A percentile compares a stretch with the other conserved stretches of the same genome.
Conservation (phyloP, 2,888 invertebrate species). For the Toxonevra muliebris region DNA sequence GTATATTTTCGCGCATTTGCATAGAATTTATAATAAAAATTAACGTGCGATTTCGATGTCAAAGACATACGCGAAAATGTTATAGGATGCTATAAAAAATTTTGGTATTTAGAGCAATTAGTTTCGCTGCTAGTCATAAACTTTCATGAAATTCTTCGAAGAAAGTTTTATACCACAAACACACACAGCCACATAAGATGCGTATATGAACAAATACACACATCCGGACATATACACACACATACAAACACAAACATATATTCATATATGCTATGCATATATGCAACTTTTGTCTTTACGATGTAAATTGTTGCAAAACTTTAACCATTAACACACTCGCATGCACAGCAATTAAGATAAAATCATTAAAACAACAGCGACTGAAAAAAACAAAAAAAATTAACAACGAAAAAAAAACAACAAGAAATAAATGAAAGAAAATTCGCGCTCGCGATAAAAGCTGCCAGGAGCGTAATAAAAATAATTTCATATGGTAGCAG, state of each 20-base stretch:
- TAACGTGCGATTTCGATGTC: too few species aligned
- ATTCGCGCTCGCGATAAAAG: constrained; percentile 26
- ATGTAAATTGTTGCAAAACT: constrained; percentile 30
- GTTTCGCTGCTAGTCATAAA: constrained; percentile 20
- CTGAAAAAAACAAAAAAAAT: not conserved
- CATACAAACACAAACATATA: not conserved
- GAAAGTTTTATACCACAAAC: constrained; percentile 11
- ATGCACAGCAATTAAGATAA: constrained; percentile 33
- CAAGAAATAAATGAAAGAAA: too few species aligned
- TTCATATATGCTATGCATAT: too few species aligned
- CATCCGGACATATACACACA: not conserved
- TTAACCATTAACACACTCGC: constrained; percentile 34
- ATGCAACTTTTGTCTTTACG: constrained; percentile 10
- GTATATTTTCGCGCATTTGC: too few species aligned
- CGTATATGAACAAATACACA: not conserved
- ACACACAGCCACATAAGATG: too few species aligned
- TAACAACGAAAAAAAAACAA: not conserved
- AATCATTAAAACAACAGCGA: constrained; percentile 24
- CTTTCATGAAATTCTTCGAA: constrained; percentile 17
- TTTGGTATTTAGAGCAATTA: constrained; percentile 25
- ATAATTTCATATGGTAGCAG: constrained; percentile 31
- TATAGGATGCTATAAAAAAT: constrained; percentile 6
- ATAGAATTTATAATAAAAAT: too few species aligned
- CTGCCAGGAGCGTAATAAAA: constrained; percentile 32
- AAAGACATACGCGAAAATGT: not conserved